Evolutionary conservation across 2,888 invertebrate species (phyloP), one percentile per base, ranked within the genome.

Genomic region (Idaea dimidiata): DNA sequence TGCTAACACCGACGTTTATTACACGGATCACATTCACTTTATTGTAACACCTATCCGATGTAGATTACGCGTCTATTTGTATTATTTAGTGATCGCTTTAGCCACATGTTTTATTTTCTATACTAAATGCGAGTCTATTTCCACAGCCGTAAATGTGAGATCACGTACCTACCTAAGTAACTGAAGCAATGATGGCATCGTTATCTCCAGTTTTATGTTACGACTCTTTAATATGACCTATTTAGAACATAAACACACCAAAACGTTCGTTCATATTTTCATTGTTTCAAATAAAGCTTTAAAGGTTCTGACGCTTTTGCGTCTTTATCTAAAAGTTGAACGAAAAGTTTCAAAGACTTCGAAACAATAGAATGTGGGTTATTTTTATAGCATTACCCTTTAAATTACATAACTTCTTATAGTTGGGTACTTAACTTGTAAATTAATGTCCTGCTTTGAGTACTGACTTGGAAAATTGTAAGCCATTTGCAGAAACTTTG

Each of bases 1-100:
- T 62, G 83, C 82, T 87, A 86, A 87, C 24, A 24, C 84, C 82
- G 74, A 79, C 82, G 86, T 88, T 89, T 89, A 89, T 87, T 84
- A 84, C 81, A 79, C 80, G 80, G 80, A 82, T 77, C 77, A 80
- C 79, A 82, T 79, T 82, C 77, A 80, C 79, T 84, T 84, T 82
- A 83, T 86, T 81, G 79, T 80, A 76, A 67, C 74, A 67, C 77
- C 75, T 79, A 80, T 80, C 77, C 75, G 79, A 78, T 78, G 77
- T 78, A 77, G 80, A 82, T 84, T 68, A 71, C 69, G 63, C 68
- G 66, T 67, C 69, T 72, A 74, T 76, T 76, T 72, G 61, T 65
- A 66, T 70, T 73, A 71, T 75, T 72, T 73, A 72, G 66, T 70
- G 62, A 63, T 58, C 64, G 62, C 68, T 70, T 65, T 69, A 59